phyloP scores from a whole-genome alignment of 37 sponge, comb jelly and placozoan genomes.

The Bolinopsis microptera region DNA sequence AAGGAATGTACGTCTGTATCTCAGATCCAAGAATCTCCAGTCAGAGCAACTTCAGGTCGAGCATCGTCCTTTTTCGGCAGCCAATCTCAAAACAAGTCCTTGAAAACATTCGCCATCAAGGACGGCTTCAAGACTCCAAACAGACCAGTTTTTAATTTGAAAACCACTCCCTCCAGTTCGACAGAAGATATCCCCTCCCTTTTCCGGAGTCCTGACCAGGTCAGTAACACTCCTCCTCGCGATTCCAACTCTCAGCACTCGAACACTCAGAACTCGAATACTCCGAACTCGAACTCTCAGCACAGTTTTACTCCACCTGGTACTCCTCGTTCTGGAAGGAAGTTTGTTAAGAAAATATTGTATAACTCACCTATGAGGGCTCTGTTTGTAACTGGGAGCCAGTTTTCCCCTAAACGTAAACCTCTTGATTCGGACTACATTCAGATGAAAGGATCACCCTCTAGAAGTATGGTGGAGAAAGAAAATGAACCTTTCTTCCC shows the following conservation, averaged over 20 bases:
- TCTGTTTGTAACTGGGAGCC: constrained; percentile 8
- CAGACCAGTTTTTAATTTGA: not conserved
- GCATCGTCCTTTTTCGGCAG: constrained; percentile 65
- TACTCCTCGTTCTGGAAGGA: constrained; percentile 34
- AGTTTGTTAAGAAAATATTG: not conserved
- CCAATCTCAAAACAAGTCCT: not conserved
- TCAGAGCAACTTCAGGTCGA: not conserved
- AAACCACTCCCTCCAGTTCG: constrained; percentile 18
- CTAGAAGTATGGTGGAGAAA: not conserved
- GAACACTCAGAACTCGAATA: not conserved
- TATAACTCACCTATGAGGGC: constrained; percentile 43
- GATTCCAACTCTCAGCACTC: not conserved
- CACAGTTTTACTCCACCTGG: constrained; percentile 42
- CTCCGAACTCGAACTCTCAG: not conserved
- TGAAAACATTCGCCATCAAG: constrained; percentile 14
- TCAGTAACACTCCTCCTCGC: not conserved
- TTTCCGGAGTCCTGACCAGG: constrained; percentile 18
- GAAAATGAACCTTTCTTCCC: constrained; percentile 12
- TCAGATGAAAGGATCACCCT: constrained; percentile 38
- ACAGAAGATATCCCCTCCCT: constrained; percentile 52
- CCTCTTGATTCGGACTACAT: constrained; percentile 36
- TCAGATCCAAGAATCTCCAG: constrained; percentile 36
- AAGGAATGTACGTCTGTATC: not conserved
- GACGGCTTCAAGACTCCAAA: constrained; percentile 58
- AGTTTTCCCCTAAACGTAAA: not conserved